Conservation (phyloP, 2,888 invertebrate species). For the Tenthredo amoena region DNA sequence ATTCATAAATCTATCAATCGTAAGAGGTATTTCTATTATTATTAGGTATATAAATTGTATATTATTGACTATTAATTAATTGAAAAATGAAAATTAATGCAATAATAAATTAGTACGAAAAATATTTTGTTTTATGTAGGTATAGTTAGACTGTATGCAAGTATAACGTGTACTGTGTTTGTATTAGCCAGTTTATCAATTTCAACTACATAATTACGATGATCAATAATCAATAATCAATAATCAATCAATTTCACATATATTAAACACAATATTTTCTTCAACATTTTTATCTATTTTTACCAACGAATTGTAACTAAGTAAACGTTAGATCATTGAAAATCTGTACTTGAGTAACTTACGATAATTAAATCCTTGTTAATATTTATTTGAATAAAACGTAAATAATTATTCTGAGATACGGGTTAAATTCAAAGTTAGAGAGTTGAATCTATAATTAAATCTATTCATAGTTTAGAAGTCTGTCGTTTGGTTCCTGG, state of each 20-base stretch:
- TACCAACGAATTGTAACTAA: not conserved
- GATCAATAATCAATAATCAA: not conserved
- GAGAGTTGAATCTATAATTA: not conserved
- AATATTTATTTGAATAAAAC: not conserved
- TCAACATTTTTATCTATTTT: not conserved
- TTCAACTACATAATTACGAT: not conserved
- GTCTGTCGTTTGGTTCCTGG: conserved; percentile 9
- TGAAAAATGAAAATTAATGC: not conserved
- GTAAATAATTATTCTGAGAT: not conserved
- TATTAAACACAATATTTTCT: not conserved
- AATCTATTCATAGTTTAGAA: not conserved
- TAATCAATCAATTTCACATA: not conserved
- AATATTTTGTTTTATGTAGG: not conserved
- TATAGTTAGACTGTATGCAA: not conserved
- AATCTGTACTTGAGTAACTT: not conserved
- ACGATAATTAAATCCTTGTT: not conserved
- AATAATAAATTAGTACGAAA: conserved; percentile 2
- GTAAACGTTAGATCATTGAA: not conserved
- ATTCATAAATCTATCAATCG: not conserved
- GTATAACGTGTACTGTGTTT: not conserved
- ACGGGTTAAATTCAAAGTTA: not conserved
- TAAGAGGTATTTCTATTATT: not conserved
- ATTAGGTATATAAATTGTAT: not conserved
- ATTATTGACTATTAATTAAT: conserved; percentile 2
- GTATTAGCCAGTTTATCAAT: not conserved